phyloP scores from a whole-genome alignment of 1,140 invertebrate species.

The Orussus abietinus region DNA sequence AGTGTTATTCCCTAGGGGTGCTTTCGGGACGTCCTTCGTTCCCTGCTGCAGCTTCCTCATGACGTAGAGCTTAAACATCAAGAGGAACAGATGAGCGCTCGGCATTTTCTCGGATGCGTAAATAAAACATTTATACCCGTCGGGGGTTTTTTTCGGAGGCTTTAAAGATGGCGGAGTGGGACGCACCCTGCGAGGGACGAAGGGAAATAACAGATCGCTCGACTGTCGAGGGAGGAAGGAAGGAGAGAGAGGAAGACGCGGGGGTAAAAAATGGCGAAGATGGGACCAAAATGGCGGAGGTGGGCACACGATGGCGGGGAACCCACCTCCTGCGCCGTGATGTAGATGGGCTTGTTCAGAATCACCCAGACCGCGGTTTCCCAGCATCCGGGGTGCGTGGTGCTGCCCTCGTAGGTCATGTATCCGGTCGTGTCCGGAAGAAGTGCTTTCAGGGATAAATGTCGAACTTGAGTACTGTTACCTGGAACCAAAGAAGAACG shows the following conservation, averaged over 20 bases:
- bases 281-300: slow-evolving; percentile 2
- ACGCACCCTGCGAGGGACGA: neutral
- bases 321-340: slow-evolving; percentile 82
- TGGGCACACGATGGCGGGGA: too few relatives aligned
- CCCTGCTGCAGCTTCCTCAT: slow-evolving; percentile 84
- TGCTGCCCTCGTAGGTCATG: slow-evolving; percentile 98
- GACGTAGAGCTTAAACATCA: slow-evolving; percentile 68
- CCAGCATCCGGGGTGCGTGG: slow-evolving; percentile 91
- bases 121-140: neutral
- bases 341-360: slow-evolving; percentile 94
- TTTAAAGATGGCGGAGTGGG: neutral
- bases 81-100: too few relatives aligned
- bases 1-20: slow-evolving; percentile 90
- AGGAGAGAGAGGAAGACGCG: neutral
- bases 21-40: slow-evolving; percentile 76
- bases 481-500: slow-evolving; percentile 56
- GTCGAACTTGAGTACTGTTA: slow-evolving; percentile 71
- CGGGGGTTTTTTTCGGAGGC: neutral
- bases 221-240: neutral
- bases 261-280: neutral
- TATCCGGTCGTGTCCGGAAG: slow-evolving; percentile 86
- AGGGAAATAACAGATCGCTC: too few relatives aligned
- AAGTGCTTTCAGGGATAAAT: slow-evolving; percentile 77
- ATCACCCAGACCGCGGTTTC: slow-evolving; percentile 93
- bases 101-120: too few relatives aligned